phyloP scores from a whole-genome alignment of 2,113 vertebrate species.

The Anthoscopus minutus region DNA sequence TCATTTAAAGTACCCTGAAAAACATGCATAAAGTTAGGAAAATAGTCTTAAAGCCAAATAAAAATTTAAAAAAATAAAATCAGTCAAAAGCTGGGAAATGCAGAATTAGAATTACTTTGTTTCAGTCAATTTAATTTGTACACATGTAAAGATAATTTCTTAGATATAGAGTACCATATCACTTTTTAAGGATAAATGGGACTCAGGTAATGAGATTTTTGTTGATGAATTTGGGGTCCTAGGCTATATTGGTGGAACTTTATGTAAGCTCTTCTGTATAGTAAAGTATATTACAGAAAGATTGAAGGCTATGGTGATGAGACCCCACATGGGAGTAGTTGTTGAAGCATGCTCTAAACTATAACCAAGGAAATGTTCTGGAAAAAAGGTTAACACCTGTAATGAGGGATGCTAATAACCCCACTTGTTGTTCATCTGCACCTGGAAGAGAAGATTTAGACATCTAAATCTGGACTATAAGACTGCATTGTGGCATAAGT shows the following conservation, averaged over 20 bases:
- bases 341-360: not conserved
- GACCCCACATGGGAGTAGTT: accelerated
- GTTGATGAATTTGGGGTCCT: not conserved
- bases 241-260: not conserved
- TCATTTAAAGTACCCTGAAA: not conserved
- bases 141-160: not conserved
- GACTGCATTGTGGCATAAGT: too few species aligned
- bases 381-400: not conserved
- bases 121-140: not conserved
- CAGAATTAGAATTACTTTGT: not conserved
- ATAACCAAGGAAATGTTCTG: not conserved
- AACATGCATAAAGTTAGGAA: not conserved
- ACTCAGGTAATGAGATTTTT: not conserved
- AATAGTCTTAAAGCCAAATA: not conserved
- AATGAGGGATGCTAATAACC: not conserved
- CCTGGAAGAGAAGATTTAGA: not conserved
- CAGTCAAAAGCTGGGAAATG: not conserved
- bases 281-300: not conserved
- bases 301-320: not conserved
- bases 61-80: not conserved
- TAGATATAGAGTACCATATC: not conserved
- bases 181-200: not conserved
- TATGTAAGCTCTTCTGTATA: not conserved
- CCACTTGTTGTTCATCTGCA: not conserved
- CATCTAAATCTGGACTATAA: too few species aligned